phyloP scores from a whole-genome alignment of 2,797 vertebrate species.

The Chaetophractus vellerosus region DNA sequence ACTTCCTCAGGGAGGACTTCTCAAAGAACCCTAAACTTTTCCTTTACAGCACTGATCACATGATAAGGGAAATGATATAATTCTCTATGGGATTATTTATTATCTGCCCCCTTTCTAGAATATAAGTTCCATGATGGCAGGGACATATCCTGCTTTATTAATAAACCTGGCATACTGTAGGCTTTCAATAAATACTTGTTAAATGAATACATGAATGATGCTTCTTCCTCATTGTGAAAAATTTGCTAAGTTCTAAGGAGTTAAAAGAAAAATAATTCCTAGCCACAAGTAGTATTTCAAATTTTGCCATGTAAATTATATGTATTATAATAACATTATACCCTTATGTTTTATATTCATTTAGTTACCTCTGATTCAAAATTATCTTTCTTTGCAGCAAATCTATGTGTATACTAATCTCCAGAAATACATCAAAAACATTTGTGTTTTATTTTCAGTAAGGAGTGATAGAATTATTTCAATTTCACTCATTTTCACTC shows the following conservation, averaged over 20 bases:
- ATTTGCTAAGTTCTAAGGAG: slow-evolving; percentile 63
- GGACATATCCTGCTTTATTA: slow-evolving; percentile 35
- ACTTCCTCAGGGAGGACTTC: neutral
- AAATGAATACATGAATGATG: slow-evolving; percentile 38
- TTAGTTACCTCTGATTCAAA: slow-evolving; percentile 74
- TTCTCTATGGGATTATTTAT: neutral
- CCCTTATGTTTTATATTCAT: slow-evolving; percentile 77
- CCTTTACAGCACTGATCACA: neutral
- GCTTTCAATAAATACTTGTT: slow-evolving; percentile 53
- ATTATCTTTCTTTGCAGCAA: slow-evolving; percentile 82
- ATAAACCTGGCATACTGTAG: neutral
- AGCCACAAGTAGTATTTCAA: slow-evolving; percentile 55
- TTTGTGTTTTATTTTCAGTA: slow-evolving; percentile 87
- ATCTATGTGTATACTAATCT: slow-evolving; percentile 81
- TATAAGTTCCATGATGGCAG: slow-evolving; percentile 16
- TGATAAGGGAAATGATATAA: slow-evolving; percentile 14
- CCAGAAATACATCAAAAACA: slow-evolving; percentile 86
- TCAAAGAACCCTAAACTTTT: neutral
- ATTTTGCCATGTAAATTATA: slow-evolving; percentile 82
- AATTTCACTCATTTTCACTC: slow-evolving; percentile 87
- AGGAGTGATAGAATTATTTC: slow-evolving; percentile 88
- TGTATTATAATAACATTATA: slow-evolving; percentile 20
- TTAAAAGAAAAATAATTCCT: slow-evolving; percentile 47
- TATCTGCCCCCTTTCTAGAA: neutral
- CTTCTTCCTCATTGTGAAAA: slow-evolving; percentile 53